Evolutionary conservation across 2,113 vertebrate genomes (phyloP), one percentile per base, ranked within the genome.

Genomic region (Corythaeola cristata): DNA sequence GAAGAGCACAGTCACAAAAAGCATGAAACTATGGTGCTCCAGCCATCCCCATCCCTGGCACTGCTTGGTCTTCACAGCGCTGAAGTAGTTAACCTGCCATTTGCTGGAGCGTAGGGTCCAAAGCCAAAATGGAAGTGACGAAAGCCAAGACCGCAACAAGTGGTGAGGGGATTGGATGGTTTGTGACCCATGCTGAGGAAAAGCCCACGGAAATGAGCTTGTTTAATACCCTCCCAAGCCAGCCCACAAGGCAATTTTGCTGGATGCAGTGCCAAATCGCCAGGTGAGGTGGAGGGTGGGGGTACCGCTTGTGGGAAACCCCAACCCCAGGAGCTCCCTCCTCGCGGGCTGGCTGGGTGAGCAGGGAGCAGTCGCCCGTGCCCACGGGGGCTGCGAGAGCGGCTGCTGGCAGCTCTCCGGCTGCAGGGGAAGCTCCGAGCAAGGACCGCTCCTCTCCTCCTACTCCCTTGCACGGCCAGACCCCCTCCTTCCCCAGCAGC

Each of bases 101-200:
- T 50, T 83, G 72, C 62, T 32, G 47, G 17, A 75, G 39, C 5
- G 0, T 0, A 50, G 58, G 33, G 39, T 84, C 52, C 80, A 18
- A 49, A 60, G 87, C 77, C 84, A 87, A 67, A 88, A 64, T 56
- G 56, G 44, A 85, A 82, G 82, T 39, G 77, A 33, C 45, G 68
- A 88, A 91, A 82, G 87, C 78, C 78, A 76, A 49, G 71, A 30
- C 24, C 41, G 69, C 66, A 94, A 64, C 89, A 91, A 96, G 89
- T 69, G 78, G 60, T 87, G 52, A 63, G 15, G 37, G n/a, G 60
- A 81, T 89, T 87, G 82, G 86, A 84, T 22, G 39, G 37, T 78
- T 50, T 58, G 69, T 4, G 5, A 3, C 35, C 67, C 0, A 0
- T 5, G 32, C 74, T 52, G 49, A 56, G 91, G 72, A 69, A 69